phyloP scores from a whole-genome alignment of 2,797 vertebrate species.

The Sciaenops ocellatus region DNA sequence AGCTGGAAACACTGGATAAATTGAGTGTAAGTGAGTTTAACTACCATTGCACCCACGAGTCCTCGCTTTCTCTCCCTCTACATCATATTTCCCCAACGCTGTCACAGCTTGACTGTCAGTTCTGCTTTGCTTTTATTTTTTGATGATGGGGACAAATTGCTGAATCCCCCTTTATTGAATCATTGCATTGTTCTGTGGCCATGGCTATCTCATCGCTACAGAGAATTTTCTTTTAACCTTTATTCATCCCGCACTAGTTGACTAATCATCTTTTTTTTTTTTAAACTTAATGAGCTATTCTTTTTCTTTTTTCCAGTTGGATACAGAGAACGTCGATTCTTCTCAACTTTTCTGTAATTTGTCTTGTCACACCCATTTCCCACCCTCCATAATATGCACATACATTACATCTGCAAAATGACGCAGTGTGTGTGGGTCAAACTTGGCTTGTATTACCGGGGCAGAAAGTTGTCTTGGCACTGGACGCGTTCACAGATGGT shows the following conservation, averaged over 20 bases:
- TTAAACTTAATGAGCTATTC: neutral
- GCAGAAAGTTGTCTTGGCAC: slow-evolving; percentile 41
- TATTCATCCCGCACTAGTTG: neutral
- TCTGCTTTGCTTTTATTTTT: slow-evolving; percentile 34
- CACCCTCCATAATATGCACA: neutral
- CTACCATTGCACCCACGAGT: slow-evolving; percentile 30
- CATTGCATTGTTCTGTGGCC: slow-evolving; percentile 19
- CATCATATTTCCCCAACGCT: slow-evolving; percentile 11
- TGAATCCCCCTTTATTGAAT: slow-evolving; percentile 18
- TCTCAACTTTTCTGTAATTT: neutral
- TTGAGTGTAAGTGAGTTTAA: slow-evolving; percentile 55
- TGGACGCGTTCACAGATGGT: slow-evolving; percentile 49
- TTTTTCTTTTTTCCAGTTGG: neutral
- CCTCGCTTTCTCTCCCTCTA: slow-evolving; percentile 7
- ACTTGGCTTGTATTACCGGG: neutral
- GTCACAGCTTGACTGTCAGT: slow-evolving; percentile 35
- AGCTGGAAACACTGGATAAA: slow-evolving; percentile 50
- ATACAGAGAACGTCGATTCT: neutral
- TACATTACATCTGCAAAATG: slow-evolving; percentile 35
- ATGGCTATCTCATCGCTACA: neutral
- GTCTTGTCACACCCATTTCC: neutral
- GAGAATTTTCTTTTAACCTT: slow-evolving; percentile 14
- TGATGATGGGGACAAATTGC: slow-evolving; percentile 20
- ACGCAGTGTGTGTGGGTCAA: slow-evolving; percentile 26
- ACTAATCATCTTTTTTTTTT: neutral